A percentile compares a stretch with the other conserved stretches of the same genome.
Conservation (phyloP, 2,113 vertebrate genomes). For the Orcinus orca region DNA sequence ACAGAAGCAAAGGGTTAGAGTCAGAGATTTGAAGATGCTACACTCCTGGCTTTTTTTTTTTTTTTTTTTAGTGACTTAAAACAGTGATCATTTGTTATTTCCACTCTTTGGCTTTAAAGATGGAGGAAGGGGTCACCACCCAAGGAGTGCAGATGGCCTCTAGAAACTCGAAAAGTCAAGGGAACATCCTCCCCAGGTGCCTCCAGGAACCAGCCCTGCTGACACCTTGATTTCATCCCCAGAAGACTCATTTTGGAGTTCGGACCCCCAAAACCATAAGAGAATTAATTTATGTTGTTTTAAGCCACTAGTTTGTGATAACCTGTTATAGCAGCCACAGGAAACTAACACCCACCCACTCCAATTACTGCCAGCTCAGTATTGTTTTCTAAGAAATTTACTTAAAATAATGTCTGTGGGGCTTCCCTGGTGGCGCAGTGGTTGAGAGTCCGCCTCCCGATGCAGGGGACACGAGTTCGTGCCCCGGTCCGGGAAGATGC, state of each 20-base stretch:
- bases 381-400: background rate
- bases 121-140: background rate
- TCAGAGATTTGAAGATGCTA: background rate
- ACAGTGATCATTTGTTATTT: background rate
- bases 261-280: background rate
- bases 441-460: too few relatives aligned
- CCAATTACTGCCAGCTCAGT: background rate
- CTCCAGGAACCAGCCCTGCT: background rate
- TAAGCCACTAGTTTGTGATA: background rate
- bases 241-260: background rate
- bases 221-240: background rate
- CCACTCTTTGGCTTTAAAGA: background rate
- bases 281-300: background rate
- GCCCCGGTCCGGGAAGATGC: too few relatives aligned
- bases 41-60: background rate
- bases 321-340: background rate
- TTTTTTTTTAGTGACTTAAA: background rate
- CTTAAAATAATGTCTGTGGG: background rate
- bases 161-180: background rate
- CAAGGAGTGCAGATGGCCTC: background rate
- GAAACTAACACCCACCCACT: background rate
- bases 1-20: background rate
- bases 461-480: too few relatives aligned
- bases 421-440: too few relatives aligned
- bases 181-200: background rate